Conservation (phyloP, 2,113 vertebrate genomes). For the Tretioscincus oriximinensis region DNA sequence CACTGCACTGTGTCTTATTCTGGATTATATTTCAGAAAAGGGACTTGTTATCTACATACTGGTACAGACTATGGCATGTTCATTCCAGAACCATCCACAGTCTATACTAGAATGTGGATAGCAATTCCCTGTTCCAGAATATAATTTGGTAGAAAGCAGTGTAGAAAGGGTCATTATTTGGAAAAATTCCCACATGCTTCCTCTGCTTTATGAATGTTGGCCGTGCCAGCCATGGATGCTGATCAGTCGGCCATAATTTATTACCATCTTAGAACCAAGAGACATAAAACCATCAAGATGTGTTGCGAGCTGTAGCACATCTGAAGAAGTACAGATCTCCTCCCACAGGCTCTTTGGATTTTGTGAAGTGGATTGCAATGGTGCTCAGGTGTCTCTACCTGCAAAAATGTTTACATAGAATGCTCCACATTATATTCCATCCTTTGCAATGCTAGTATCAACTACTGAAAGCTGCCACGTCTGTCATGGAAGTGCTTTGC, state of each 20-base stretch:
- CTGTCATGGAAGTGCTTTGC: constrained; percentile 81
- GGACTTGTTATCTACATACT: too few species aligned
- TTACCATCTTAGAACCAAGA: too few species aligned
- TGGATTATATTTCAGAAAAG: too few species aligned
- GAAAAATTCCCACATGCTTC: constrained; percentile 10
- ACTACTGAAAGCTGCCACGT: constrained; percentile 83
- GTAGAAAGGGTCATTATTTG: not conserved
- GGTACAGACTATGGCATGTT: too few species aligned
- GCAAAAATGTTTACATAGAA: constrained; percentile 78
- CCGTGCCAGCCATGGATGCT: constrained; percentile 51
- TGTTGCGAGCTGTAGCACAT: constrained; percentile 62
- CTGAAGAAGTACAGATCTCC: constrained; percentile 63
- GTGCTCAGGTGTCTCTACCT: constrained; percentile 64
- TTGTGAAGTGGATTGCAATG: constrained; percentile 70
- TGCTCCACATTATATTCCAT: constrained; percentile 76
- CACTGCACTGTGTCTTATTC: too few species aligned
- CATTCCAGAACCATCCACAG: too few species aligned
- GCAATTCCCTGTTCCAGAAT: too few species aligned
- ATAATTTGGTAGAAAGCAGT: too few species aligned
- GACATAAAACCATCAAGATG: constrained; percentile 50
- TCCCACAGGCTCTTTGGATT: constrained; percentile 68
- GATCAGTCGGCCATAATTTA: too few species aligned
- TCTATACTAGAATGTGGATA: too few species aligned
- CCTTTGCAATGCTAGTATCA: constrained; percentile 77
- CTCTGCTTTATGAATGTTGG: constrained; percentile 48